Evolutionary conservation across 2,797 vertebrate genomes (phyloP), one percentile per base, ranked within the genome.

Genomic region (Notolabrus celidotus): DNA sequence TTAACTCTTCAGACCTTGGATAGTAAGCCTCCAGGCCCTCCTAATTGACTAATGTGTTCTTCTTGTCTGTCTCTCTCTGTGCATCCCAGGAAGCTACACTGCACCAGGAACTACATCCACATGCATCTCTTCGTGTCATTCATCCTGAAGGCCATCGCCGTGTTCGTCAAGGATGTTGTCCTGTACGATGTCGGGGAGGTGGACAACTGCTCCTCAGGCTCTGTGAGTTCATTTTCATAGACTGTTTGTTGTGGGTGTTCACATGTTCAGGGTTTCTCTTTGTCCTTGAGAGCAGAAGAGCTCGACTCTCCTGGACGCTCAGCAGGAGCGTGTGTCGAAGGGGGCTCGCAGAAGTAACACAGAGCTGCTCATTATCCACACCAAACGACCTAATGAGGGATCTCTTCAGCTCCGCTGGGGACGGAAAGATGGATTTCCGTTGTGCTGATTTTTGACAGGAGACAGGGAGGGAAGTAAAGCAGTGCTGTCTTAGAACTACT

Each of bases 91-190:
- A 99, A 99, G 80, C 95, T 99, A 6, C 97, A 97, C 89, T 99
- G 98, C 83, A 98, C 98, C 0, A 91, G 98, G 68, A 99, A 99
- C 86, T 98, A 97, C 87, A 98, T 99, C 89, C 98, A 99, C 84
- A 96, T 96, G 91, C 96, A 99, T 71, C 95, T 99, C 51, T 99
- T 99, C 86, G 91, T 95, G 80, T 97, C 98, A 39, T 99, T 99
- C 84, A 96, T 99, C 83, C 92, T 99, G 94, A 96, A 97, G 86
- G 97, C 97, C 33, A 91, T 97, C 0, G 93, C 98, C 0, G 97
- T 99, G 71, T 97, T 99, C 86, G 82, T 97, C 69, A 99, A 99
- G 81, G 98, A 99, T 41, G 88, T 96, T 38, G 94, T 96, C 63
- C 95, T 99, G 0, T 98, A 96, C 16, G 91, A 96, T 58, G 93